phyloP scores from a whole-genome alignment of 2,888 invertebrate genomes.

The Spodoptera littoralis region DNA sequence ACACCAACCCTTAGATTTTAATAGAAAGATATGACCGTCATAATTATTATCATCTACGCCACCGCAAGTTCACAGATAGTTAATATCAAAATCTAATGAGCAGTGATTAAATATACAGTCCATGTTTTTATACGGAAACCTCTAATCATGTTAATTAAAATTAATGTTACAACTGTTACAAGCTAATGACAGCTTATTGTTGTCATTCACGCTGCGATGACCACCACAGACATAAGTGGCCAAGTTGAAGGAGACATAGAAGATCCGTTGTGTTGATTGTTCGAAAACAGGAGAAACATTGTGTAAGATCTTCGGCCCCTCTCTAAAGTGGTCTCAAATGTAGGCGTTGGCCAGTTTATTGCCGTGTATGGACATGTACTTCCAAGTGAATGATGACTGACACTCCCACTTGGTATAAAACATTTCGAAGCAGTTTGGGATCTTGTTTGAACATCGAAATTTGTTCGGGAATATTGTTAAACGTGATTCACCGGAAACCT shows the following conservation, averaged over 20 bases:
- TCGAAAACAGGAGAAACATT: slow-evolving; percentile 56
- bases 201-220: slow-evolving; percentile 74
- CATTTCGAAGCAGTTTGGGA: slow-evolving; percentile 60
- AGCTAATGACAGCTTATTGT: slow-evolving; percentile 74
- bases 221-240: slow-evolving; percentile 55
- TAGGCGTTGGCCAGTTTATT: slow-evolving; percentile 66
- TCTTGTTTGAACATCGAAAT: slow-evolving; percentile 45
- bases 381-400: slow-evolving; percentile 68
- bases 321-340: slow-evolving; percentile 60
- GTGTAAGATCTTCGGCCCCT: slow-evolving; percentile 52
- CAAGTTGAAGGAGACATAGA: slow-evolving; percentile 50
- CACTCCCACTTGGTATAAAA: slow-evolving; percentile 66
- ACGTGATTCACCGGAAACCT: slow-evolving; percentile 34
- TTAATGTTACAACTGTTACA: slow-evolving; percentile 51
- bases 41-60: slow-evolving; percentile 10
- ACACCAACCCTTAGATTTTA: neutral
- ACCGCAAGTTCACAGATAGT: slow-evolving; percentile 12
- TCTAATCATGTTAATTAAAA: slow-evolving; percentile 79
- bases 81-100: slow-evolving; percentile 47
- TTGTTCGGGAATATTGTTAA: slow-evolving; percentile 41
- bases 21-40: slow-evolving; percentile 20
- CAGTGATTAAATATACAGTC: slow-evolving; percentile 59
- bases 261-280: slow-evolving; percentile 54
- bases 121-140: slow-evolving; percentile 72
- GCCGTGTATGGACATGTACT: slow-evolving; percentile 62